These are phyloP conservation scores for Synergus japonicus DNA, from an alignment of 2,888 invertebrate genomes.

Conservation along the genomic window DNA sequence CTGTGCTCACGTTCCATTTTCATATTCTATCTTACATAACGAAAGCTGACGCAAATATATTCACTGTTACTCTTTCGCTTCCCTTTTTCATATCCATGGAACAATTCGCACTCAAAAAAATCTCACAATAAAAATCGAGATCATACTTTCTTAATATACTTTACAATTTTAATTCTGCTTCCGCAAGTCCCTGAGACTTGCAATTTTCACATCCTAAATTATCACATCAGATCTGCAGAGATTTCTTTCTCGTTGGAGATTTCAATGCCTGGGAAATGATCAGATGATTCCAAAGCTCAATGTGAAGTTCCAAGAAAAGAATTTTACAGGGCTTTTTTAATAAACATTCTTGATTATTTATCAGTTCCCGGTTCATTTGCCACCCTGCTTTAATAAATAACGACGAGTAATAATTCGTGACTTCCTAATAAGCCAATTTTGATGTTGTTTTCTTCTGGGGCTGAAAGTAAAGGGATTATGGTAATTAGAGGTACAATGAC, in stretches of 20 bases:
- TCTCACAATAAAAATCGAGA: background rate
- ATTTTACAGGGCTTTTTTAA: too few relatives aligned
- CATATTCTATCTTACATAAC: background rate
- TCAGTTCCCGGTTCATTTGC: background rate
- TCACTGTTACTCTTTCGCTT: background rate
- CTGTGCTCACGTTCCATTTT: conserved; percentile 23
- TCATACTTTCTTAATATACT: background rate
- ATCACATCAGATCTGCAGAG: too few relatives aligned
- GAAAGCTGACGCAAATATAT: background rate
- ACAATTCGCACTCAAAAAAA: background rate
- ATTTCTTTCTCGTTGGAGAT: background rate
- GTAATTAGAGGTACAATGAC: background rate
- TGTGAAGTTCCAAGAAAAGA: background rate
- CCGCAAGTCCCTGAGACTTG: background rate
- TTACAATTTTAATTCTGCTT: background rate
- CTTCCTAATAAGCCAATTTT: background rate
- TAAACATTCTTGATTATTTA: background rate
- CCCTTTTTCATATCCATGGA: background rate
- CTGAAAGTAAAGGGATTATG: conserved; percentile 27
- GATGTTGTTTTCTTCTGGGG: background rate
- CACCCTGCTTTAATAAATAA: background rate
- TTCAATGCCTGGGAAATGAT: background rate
- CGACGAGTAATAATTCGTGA: too few relatives aligned
- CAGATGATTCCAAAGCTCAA: background rate
- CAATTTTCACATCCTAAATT: background rate